phyloP scores from a whole-genome alignment of 2,113 vertebrate genomes.

The Sinocyclocheilus anshuiensis region DNA sequence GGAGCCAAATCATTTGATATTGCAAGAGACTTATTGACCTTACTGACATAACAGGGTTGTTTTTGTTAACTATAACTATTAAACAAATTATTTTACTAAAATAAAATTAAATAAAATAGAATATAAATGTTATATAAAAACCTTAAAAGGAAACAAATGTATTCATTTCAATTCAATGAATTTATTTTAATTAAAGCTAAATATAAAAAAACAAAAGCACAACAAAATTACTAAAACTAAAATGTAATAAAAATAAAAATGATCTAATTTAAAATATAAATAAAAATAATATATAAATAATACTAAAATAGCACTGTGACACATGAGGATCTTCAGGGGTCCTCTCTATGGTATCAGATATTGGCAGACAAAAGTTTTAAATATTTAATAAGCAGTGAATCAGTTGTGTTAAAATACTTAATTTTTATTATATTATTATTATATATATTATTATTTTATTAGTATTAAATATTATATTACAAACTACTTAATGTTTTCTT shows the following conservation, averaged over 20 bases:
- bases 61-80: background rate
- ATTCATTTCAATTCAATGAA: too few relatives aligned
- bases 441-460: too few relatives aligned
- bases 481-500: background rate
- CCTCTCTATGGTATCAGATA: background rate
- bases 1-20: background rate
- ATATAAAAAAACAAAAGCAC: background rate
- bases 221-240: background rate
- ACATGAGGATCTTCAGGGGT: background rate
- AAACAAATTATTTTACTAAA: background rate
- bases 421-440: background rate
- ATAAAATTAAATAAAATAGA: background rate
- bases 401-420: background rate
- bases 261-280: background rate
- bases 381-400: background rate
- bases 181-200: background rate
- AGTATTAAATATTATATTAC: background rate
- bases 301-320: background rate
- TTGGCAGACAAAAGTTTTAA: background rate
- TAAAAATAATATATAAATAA: background rate
- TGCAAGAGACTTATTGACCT: background rate
- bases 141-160: background rate
- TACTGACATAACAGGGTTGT: background rate
- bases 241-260: background rate
- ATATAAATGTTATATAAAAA: background rate